Evolutionary conservation across 2,888 invertebrate genomes (phyloP).

Genomic region (Dryobota labecula): DNA sequence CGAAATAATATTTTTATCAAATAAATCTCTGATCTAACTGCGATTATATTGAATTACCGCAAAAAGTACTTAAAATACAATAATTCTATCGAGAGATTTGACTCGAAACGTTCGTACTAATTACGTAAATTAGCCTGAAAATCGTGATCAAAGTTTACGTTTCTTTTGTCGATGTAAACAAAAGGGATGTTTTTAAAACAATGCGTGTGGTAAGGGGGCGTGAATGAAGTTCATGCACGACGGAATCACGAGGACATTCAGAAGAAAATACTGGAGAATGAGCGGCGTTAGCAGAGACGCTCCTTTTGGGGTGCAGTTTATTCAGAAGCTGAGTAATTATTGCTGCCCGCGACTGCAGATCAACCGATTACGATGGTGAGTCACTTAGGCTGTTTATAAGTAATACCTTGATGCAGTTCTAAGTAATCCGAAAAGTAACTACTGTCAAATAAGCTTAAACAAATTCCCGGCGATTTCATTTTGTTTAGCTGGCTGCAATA

Average conservation of each 20-base stretch:
- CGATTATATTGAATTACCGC: conserved; percentile 7
- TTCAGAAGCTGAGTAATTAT: conserved; percentile 89
- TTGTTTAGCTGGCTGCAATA: no score
- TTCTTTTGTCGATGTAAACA: conserved; percentile 72
- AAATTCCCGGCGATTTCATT: not conserved
- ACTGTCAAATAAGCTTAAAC: not conserved
- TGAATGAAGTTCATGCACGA: conserved; percentile 71
- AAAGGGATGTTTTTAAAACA: conserved; percentile 69
- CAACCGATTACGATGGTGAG: conserved; percentile 92
- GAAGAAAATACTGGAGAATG: conserved; percentile 83
- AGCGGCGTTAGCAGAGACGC: conserved; percentile 90
- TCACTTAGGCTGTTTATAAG: conserved; percentile 60
- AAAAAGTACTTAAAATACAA: conserved; percentile 16
- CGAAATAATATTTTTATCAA: conserved; percentile 53
- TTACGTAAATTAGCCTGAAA: conserved; percentile 36
- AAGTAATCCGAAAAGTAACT: not conserved
- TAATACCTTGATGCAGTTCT: not conserved
- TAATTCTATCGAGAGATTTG: conserved; percentile 7
- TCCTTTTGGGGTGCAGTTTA: conserved; percentile 91
- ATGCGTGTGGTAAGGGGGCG: conserved; percentile 71
- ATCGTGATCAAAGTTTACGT: conserved; percentile 33
- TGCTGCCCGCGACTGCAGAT: conserved; percentile 91
- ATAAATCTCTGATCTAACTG: conserved; percentile 18
- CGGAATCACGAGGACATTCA: conserved; percentile 65
- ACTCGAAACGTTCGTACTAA: conserved; percentile 13